Evolutionary conservation across 1,140 invertebrate species (phyloP).

Genomic region (Zaprionus kolodkinae): DNA sequence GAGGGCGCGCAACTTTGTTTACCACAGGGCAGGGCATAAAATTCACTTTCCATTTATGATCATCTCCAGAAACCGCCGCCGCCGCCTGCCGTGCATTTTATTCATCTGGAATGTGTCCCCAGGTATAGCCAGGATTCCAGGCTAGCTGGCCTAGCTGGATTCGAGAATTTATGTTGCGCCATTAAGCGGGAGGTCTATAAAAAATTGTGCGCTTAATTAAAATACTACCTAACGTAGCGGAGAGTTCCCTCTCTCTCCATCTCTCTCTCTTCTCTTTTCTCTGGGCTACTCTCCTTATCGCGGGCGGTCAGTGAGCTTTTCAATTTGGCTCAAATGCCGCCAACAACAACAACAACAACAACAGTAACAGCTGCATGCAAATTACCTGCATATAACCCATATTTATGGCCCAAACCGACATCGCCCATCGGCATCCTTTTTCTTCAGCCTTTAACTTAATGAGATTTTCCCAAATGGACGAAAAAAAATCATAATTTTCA

Average conservation of each 20-base stretch:
- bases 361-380: slow-evolving; percentile 52
- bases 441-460: slow-evolving; percentile 57
- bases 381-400: slow-evolving; percentile 60
- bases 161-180: slow-evolving; percentile 61
- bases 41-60: slow-evolving; percentile 74
- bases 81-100: slow-evolving; percentile 69
- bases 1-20: slow-evolving; percentile 67
- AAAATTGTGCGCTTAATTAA: slow-evolving; percentile 72
- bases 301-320: slow-evolving; percentile 53
- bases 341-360: slow-evolving; percentile 28
- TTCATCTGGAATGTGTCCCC: slow-evolving; percentile 27
- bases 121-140: slow-evolving; percentile 29
- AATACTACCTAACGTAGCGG: slow-evolving; percentile 56
- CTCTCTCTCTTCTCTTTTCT: not conserved
- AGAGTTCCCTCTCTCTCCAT: slow-evolving; percentile 7
- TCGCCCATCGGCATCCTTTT: slow-evolving; percentile 72
- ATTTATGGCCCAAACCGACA: slow-evolving; percentile 60
- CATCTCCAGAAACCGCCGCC: not conserved
- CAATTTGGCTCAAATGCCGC: slow-evolving; percentile 54
- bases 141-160: slow-evolving; percentile 45
- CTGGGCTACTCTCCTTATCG: slow-evolving; percentile 1
- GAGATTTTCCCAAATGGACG: slow-evolving; percentile 69
- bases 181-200: slow-evolving; percentile 76
- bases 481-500: slow-evolving; percentile 77
- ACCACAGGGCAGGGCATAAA: slow-evolving; percentile 61